These are phyloP conservation scores for Hylomyscus alleni DNA, from an alignment of 2,797 vertebrate genomes.

Conservation along the genomic window DNA sequence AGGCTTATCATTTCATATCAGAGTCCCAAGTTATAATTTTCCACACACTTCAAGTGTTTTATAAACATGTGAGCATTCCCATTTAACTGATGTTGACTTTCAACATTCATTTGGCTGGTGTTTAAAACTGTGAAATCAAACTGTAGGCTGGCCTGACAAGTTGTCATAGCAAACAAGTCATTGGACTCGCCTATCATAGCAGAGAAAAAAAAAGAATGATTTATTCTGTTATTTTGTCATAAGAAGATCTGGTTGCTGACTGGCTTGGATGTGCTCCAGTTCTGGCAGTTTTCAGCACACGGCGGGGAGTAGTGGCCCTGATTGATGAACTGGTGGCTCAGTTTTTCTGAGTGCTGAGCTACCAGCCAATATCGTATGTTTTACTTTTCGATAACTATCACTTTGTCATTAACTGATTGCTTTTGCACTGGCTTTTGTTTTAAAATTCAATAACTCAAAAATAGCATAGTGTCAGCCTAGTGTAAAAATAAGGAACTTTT, in stretches of 20 bases:
- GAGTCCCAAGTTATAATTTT: neutral
- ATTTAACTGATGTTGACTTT: neutral
- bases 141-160: neutral
- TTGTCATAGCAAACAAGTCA: neutral
- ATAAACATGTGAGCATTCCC: neutral
- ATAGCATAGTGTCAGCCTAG: conserved; percentile 47
- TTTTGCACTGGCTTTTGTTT: conserved; percentile 74
- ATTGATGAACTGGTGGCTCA: conserved; percentile 22
- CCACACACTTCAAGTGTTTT: neutral
- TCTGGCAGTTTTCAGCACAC: conserved; percentile 51
- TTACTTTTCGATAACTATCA: conserved; percentile 49
- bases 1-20: neutral
- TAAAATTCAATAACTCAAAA: conserved; percentile 70
- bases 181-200: neutral
- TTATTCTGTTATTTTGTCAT: neutral
- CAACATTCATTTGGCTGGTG: neutral
- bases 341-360: conserved; percentile 54
- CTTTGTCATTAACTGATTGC: conserved; percentile 43
- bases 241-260: neutral
- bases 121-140: conserved; percentile 2
- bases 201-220: neutral
- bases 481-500: conserved; percentile 80
- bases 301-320: neutral
- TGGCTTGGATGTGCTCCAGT: conserved; percentile 16
- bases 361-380: neutral